Percentiles rank a stretch among this genome's conserved stretches.
Conservation (phyloP, 1,140 invertebrate genomes). For the Conus betulinus region DNA sequence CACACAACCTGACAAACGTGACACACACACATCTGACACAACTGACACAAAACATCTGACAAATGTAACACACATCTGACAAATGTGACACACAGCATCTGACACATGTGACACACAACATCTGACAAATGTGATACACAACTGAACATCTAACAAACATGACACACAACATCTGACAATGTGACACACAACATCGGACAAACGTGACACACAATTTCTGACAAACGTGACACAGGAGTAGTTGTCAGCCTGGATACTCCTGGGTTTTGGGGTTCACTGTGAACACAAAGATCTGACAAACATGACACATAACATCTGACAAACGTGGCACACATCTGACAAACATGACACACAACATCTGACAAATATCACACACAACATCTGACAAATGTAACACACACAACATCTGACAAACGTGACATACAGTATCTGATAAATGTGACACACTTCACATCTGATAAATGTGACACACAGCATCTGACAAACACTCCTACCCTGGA, state of each 20-base stretch:
- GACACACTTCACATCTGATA: no score
- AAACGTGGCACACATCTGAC: no score
- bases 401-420: no score
- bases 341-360: no score
- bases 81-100: background rate
- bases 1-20: background rate
- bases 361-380: no score
- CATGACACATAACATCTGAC: no score
- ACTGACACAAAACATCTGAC: background rate
- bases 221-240: background rate
- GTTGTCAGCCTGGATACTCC: background rate
- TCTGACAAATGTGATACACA: background rate
- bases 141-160: background rate
- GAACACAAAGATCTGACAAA: no score
- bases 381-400: no score
- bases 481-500: background rate
- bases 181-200: background rate
- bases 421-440: no score
- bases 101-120: background rate
- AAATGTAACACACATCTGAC: background rate
- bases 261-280: background rate
- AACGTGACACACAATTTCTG: background rate
- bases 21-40: background rate
- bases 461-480: no score
- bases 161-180: no score